Evolutionary conservation across 2,113 vertebrate species (phyloP), one percentile per base, ranked within the genome.

Genomic region (Motacilla tschutschensis): DNA sequence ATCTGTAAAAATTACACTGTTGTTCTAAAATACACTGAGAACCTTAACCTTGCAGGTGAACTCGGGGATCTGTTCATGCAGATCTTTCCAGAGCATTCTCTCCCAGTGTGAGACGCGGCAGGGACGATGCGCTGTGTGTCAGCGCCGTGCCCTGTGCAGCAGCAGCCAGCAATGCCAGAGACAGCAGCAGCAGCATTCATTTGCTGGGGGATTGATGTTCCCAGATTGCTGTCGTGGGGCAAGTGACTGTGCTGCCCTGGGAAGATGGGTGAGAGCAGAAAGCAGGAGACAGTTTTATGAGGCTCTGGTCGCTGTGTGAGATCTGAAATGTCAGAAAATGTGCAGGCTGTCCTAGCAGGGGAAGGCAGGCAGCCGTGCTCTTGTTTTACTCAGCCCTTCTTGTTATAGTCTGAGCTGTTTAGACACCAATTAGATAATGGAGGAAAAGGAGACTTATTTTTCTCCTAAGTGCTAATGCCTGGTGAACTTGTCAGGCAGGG

Each of bases 221-320:
- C 57, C 26, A 16, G 48, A 15, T 40, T 86, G 47, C 15, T 48
- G 11, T 8, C 47, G 51, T 46, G 51, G 70, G 79, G 33, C 55
- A 62, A 65, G 31, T 24, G 38, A 20, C 46, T 41, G 63, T 0
- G 0, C 55, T 70, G 43, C 55, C 50, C 51, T 31, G 38, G 20
- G 55, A 89, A 79, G 80, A 59, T 14, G 64, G 21, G 21, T 9
- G 57, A 70, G 57, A 75, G 60, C 20, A 46, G 77, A 89, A 71
- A 80, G 73, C 57, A 59, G 48, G 57, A 89, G 85, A 55, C 73
- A 66, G 69, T 50, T 89, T 74, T 74, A 40, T 85, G 82, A 86
- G 54, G 48, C 41, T 71, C 66, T 91, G 81, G 74, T 91, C 78
- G 25, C 43, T 50, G 33, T 69, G 17, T 43, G 78, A 79, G 51